A percentile compares a stretch with the other conserved stretches of the same genome.
Evolutionary conservation across 2,888 invertebrate species (phyloP).

Genomic region (Mythimna ferrago): DNA sequence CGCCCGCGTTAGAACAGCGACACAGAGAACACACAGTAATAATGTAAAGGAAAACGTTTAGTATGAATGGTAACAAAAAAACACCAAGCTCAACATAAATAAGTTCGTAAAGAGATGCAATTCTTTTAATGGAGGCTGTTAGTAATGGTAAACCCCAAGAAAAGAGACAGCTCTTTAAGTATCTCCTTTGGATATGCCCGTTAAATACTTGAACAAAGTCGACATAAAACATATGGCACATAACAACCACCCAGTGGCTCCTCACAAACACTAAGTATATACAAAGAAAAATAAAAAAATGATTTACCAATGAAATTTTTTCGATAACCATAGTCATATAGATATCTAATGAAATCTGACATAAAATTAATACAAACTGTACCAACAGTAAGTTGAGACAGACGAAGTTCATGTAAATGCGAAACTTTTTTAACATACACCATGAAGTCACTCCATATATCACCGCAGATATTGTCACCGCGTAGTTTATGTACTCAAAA

Average conservation of each 20-base stretch:
- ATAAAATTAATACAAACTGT: not conserved
- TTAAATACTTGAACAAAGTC: not conserved
- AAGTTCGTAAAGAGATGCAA: too few species aligned
- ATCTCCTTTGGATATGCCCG: not conserved
- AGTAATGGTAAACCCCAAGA: not conserved
- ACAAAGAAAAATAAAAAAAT: too few species aligned
- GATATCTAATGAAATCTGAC: too few species aligned
- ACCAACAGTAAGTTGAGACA: not conserved
- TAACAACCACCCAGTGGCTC: not conserved
- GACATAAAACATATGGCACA: not conserved
- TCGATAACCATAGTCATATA: too few species aligned
- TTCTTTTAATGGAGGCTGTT: not conserved
- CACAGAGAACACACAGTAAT: not conserved
- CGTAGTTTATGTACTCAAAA: too few species aligned
- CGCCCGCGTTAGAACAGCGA: not conserved
- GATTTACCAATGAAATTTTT: too few species aligned
- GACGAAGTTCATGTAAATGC: not conserved
- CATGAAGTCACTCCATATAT: not conserved
- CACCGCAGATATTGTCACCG: too few species aligned
- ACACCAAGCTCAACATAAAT: not conserved
- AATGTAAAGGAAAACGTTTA: not conserved
- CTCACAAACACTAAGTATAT: not conserved
- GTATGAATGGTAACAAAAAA: not conserved
- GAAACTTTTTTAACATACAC: not conserved
- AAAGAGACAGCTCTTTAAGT: not conserved